Percentiles rank a stretch among this genome's conserved stretches.
Evolutionary conservation across 2,888 invertebrate genomes (phyloP).

Genomic region (Latrodectus hesperus): DNA sequence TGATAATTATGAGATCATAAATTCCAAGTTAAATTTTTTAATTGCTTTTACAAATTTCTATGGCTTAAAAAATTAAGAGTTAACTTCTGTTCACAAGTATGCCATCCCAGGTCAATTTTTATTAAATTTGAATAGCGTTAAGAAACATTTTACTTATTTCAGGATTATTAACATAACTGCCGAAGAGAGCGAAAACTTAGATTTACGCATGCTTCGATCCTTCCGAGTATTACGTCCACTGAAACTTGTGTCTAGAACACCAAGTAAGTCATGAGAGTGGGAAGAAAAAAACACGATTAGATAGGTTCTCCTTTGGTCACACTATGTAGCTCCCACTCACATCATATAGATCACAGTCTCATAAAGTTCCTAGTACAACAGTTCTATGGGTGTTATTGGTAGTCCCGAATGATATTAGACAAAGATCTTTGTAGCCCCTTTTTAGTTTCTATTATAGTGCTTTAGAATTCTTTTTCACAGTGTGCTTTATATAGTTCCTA

Average conservation of each 20-base stretch:
- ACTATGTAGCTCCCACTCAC: slow-evolving; percentile 63
- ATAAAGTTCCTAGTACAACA: slow-evolving; percentile 19
- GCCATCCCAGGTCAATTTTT: background rate
- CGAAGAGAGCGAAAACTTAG: slow-evolving; percentile 79
- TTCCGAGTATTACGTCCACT: slow-evolving; percentile 99
- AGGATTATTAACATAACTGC: slow-evolving; percentile 71
- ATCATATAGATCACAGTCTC: slow-evolving; percentile 49
- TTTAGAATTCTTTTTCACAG: slow-evolving; percentile 37
- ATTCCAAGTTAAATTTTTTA: too few species aligned
- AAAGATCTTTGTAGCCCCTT: slow-evolving; percentile 61
- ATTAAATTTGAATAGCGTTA: slow-evolving; percentile 18
- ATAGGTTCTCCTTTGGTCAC: slow-evolving; percentile 59
- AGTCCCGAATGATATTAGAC: slow-evolving; percentile 61
- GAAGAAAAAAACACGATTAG: slow-evolving; percentile 8
- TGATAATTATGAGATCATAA: too few species aligned
- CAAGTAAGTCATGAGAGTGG: slow-evolving; percentile 88
- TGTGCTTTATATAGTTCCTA: slow-evolving; percentile 43
- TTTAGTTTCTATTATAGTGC: slow-evolving; percentile 53
- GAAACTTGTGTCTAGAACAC: slow-evolving; percentile 99
- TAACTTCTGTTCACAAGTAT: background rate
- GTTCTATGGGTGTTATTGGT: slow-evolving; percentile 41
- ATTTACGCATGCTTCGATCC: slow-evolving; percentile 99
- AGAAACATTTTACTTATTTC: slow-evolving; percentile 64
- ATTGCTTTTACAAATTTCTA: too few species aligned
- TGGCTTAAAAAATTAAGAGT: too few species aligned